Evolutionary conservation across 2,888 invertebrate species (phyloP).

Genomic region (Atherix ibis): DNA sequence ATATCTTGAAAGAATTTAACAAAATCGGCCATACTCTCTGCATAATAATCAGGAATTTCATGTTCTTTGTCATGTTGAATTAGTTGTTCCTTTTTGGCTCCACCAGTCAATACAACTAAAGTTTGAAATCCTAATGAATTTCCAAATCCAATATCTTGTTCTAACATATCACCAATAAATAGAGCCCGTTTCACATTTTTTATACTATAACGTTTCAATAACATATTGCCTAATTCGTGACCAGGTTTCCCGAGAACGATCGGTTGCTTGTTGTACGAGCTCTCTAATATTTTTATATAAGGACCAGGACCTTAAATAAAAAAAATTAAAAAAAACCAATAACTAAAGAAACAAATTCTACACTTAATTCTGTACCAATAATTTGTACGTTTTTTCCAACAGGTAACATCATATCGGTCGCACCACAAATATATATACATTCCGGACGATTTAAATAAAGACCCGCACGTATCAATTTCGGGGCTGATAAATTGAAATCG

Average conservation of each 20-base stretch:
- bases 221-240: slow-evolving; percentile 20
- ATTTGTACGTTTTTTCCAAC: slow-evolving; percentile 20
- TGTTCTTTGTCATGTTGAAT: slow-evolving; percentile 14
- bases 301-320: slow-evolving; percentile 25
- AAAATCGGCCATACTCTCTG: slow-evolving; percentile 24
- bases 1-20: slow-evolving; percentile 18
- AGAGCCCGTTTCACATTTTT: slow-evolving; percentile 46
- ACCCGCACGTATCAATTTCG: slow-evolving; percentile 33
- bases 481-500: slow-evolving; percentile 32
- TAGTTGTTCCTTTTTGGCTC: slow-evolving; percentile 17
- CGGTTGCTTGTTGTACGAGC: slow-evolving; percentile 24
- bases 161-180: slow-evolving; percentile 75
- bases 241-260: slow-evolving; percentile 35
- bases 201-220: slow-evolving; percentile 26
- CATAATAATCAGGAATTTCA: slow-evolving; percentile 24
- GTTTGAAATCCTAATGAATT: slow-evolving; percentile 53
- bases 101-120: slow-evolving; percentile 50
- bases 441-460: slow-evolving; percentile 32
- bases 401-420: slow-evolving; percentile 29
- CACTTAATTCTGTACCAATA: slow-evolving; percentile 21
- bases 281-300: slow-evolving; percentile 26
- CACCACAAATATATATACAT: slow-evolving; percentile 32
- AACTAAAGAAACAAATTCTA: background rate
- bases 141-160: slow-evolving; percentile 66
- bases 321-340: background rate